Evolutionary conservation across 2,113 vertebrate species (phyloP).

Genomic region (Scophthalmus maximus): DNA sequence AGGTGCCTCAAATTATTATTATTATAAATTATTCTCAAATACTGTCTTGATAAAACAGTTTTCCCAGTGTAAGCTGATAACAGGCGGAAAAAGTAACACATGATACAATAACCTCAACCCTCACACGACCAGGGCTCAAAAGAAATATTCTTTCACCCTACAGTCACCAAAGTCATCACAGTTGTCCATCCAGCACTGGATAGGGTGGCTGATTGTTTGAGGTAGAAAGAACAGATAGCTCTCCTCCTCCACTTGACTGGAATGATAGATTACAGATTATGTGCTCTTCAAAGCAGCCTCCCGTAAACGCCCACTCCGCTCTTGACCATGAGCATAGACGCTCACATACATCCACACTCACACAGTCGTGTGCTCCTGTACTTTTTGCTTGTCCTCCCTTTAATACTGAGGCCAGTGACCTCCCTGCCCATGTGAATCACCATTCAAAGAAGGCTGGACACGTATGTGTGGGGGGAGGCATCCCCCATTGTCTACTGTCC

Average conservation of each 20-base stretch:
- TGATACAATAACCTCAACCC: neutral
- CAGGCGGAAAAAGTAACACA: neutral
- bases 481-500: conserved; percentile 39
- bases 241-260: conserved; percentile 39
- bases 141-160: neutral
- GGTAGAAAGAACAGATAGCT: neutral
- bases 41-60: too few relatives aligned
- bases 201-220: conserved; percentile 11
- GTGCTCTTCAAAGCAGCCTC: conserved; percentile 47
- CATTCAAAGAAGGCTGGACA: conserved; percentile 59
- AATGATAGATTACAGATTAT: conserved; percentile 68
- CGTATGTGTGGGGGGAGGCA: conserved; percentile 29
- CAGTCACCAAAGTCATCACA: neutral
- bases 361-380: conserved; percentile 7
- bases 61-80: neutral
- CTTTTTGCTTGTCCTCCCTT: conserved; percentile 51
- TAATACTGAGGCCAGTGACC: conserved; percentile 57
- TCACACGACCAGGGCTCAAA: neutral
- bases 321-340: conserved; percentile 27
- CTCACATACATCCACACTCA: conserved; percentile 10
- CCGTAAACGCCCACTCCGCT: conserved; percentile 20
- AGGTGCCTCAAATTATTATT: too few relatives aligned
- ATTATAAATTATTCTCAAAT: too few relatives aligned
- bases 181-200: neutral
- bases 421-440: conserved; percentile 70